Conservation (phyloP, 2,888 invertebrate genomes). For the Aphrophora alni region DNA sequence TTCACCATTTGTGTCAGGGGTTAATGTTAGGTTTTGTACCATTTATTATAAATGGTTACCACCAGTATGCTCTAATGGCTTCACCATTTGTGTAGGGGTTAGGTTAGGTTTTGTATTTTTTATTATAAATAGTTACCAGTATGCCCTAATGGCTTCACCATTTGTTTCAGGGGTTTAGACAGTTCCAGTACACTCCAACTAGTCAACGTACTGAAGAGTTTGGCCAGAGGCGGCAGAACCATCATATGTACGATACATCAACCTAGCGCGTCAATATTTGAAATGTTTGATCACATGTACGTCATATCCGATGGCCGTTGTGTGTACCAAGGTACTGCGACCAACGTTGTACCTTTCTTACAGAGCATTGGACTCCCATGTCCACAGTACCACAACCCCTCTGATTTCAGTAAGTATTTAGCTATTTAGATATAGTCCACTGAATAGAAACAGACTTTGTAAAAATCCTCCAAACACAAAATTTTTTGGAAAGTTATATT, state of each 20-base stretch:
- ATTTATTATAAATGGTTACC: too few species aligned
- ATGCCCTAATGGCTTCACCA: too few species aligned
- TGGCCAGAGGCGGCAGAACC: slow-evolving; percentile 62
- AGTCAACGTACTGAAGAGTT: slow-evolving; percentile 60
- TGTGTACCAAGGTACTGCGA: slow-evolving; percentile 63
- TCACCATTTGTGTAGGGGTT: too few species aligned
- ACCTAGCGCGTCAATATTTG: slow-evolving; percentile 65
- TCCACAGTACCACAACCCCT: slow-evolving; percentile 67
- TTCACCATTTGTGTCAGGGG: too few species aligned
- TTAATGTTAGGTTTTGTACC: too few species aligned
- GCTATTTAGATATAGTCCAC: too few species aligned
- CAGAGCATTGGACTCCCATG: slow-evolving; percentile 61
- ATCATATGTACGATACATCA: slow-evolving; percentile 68
- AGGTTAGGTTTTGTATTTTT: too few species aligned
- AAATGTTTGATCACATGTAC: slow-evolving; percentile 65
- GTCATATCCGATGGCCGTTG: slow-evolving; percentile 65
- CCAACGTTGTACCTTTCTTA: slow-evolving; percentile 62
- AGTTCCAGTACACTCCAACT: slow-evolving; percentile 63
- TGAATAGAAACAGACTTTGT: not conserved
- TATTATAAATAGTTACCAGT: too few species aligned
- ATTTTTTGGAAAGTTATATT: not conserved
- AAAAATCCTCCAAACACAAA: not conserved
- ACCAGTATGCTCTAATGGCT: too few species aligned
- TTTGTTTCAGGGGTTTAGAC: slow-evolving; percentile 65
- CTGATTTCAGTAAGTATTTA: slow-evolving; percentile 64